A percentile compares a stretch with the other conserved stretches of the same genome.
phyloP scores from a whole-genome alignment of 2,888 invertebrate species.

The Lasioglossum lativentre region DNA sequence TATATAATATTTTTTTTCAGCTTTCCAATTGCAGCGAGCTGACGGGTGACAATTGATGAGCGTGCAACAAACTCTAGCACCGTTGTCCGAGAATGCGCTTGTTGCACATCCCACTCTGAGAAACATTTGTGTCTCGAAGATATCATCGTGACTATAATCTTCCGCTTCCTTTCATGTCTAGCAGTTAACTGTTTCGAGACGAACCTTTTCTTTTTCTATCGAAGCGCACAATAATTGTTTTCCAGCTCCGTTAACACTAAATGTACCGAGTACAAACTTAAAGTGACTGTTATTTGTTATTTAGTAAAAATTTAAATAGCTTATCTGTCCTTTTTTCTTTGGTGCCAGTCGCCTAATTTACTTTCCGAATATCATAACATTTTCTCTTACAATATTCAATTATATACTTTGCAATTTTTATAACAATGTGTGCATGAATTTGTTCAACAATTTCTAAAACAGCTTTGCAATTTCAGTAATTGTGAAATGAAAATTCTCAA shows the following conservation, averaged over 20 bases:
- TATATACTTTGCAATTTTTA: too few species aligned
- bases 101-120: background rate
- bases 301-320: too few species aligned
- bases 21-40: constrained; percentile 2
- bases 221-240: background rate
- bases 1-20: constrained; percentile 3
- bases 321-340: too few species aligned
- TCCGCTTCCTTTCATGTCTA: background rate
- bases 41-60: constrained; percentile 21
- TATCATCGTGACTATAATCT: background rate
- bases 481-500: too few species aligned
- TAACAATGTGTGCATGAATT: too few species aligned
- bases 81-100: background rate
- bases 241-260: background rate
- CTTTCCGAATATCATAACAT: too few species aligned
- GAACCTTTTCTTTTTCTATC: background rate
- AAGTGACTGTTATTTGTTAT: too few species aligned
- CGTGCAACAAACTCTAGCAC: constrained; percentile 8
- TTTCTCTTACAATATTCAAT: too few species aligned
- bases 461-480: too few species aligned
- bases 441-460: too few species aligned
- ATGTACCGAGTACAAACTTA: too few species aligned
- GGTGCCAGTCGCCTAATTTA: too few species aligned
- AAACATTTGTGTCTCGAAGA: constrained; percentile 6
- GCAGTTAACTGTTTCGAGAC: background rate